Conservation (phyloP, 2,113 vertebrate genomes). For the Sardina pilchardus region DNA sequence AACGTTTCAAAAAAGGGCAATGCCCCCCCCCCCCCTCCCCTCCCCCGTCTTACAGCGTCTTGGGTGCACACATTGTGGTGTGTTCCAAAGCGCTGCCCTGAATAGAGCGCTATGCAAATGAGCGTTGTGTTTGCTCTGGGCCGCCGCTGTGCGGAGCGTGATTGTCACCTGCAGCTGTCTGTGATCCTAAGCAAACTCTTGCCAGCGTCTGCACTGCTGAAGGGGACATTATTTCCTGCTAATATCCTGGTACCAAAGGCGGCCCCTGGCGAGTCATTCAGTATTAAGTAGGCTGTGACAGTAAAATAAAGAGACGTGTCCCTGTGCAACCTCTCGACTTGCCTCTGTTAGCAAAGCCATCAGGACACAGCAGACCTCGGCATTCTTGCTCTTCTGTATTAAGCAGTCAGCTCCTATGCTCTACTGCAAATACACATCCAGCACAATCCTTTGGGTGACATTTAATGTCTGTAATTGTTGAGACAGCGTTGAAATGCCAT, state of each 20-base stretch:
- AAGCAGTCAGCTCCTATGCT: not conserved
- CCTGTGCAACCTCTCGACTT: conserved; percentile 40
- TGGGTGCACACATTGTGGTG: not conserved
- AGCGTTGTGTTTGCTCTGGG: conserved; percentile 50
- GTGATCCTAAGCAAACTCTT: conserved; percentile 67
- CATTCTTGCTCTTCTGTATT: conserved; percentile 20
- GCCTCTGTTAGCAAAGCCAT: conserved; percentile 39
- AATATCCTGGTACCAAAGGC: conserved; percentile 66
- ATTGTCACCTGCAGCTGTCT: conserved; percentile 67
- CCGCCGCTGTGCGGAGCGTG: conserved; percentile 61
- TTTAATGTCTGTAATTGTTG: not conserved
- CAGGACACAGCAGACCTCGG: not conserved
- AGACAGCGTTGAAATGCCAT: not conserved
- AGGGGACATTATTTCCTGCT: conserved; percentile 64
- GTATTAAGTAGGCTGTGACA: conserved; percentile 59
- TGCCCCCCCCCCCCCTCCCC: too few relatives aligned
- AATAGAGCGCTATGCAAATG: conserved; percentile 41
- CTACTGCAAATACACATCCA: not conserved
- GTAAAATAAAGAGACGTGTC: conserved; percentile 61
- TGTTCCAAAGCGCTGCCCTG: conserved; percentile 18
- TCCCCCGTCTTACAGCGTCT: not conserved
- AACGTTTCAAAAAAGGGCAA: not conserved
- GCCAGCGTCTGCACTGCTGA: conserved; percentile 72
- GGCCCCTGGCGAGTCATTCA: conserved; percentile 68
- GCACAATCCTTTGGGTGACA: not conserved